These are phyloP conservation scores for Tridacna crocea DNA, from an alignment of 2,888 invertebrate genomes.

Conservation along the genomic window DNA sequence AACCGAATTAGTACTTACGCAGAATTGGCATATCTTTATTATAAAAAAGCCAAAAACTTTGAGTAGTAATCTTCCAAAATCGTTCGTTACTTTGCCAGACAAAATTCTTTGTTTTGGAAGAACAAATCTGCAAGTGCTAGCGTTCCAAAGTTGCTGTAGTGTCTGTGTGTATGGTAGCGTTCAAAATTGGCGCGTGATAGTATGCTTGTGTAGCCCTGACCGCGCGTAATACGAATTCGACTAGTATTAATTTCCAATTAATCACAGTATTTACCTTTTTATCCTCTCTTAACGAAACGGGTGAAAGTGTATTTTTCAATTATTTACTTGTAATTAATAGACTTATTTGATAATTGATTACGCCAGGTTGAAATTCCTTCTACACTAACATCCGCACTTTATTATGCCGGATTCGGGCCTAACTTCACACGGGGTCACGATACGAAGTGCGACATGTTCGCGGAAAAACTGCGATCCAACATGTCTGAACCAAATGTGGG, in stretches of 20 bases:
- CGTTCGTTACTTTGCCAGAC: background rate
- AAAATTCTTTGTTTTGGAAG: background rate
- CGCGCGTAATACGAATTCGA: slow-evolving; percentile 55
- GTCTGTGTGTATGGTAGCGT: slow-evolving; percentile 67
- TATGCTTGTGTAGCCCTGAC: slow-evolving; percentile 68
- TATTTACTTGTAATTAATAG: too few relatives aligned
- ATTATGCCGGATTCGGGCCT: background rate
- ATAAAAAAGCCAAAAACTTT: slow-evolving; percentile 3
- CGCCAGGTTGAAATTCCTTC: too few relatives aligned
- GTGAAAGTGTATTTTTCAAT: too few relatives aligned
- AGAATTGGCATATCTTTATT: slow-evolving; percentile 40
- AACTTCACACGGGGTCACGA: slow-evolving; percentile 47
- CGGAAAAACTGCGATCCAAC: slow-evolving; percentile 58
- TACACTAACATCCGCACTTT: too few relatives aligned
- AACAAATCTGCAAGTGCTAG: slow-evolving; percentile 35
- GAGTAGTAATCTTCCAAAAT: background rate
- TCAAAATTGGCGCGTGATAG: slow-evolving; percentile 82
- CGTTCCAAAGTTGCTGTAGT: slow-evolving; percentile 63
- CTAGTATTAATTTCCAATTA: background rate
- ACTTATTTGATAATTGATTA: too few relatives aligned
- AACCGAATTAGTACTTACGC: slow-evolving; percentile 38
- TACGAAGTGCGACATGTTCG: slow-evolving; percentile 59
- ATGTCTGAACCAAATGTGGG: slow-evolving; percentile 32
- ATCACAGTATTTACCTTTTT: background rate
- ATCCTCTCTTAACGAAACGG: too few relatives aligned